Evolutionary conservation across 2,113 vertebrate genomes (phyloP).

Genomic region (Calidris pugnax): DNA sequence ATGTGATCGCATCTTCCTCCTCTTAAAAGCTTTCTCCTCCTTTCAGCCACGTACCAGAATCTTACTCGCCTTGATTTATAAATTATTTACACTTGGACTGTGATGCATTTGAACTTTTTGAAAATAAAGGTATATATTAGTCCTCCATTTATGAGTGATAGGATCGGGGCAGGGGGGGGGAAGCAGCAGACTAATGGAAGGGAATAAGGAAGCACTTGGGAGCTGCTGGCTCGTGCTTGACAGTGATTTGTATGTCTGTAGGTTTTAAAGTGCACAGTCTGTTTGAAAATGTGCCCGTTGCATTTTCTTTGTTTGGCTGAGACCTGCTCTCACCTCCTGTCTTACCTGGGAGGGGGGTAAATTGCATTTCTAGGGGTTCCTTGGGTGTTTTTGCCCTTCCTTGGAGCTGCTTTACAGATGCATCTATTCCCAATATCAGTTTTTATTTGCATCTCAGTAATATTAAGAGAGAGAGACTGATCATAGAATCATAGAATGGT

Average conservation of each 20-base stretch:
- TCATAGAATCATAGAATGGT: too few relatives aligned
- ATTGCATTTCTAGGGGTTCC: neutral
- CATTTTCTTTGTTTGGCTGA: constrained; percentile 6
- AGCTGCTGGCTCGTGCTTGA: constrained; percentile 64
- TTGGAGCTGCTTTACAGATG: neutral
- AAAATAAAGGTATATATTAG: constrained; percentile 59
- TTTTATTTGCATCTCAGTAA: neutral
- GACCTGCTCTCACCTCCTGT: neutral
- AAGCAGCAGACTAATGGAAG: constrained; percentile 67
- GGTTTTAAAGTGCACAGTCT: constrained; percentile 42
- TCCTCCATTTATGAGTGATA: constrained; percentile 54
- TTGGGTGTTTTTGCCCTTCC: neutral
- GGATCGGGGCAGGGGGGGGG: neutral
- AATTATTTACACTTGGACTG: constrained; percentile 65
- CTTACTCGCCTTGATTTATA: constrained; percentile 39
- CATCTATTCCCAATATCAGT: rapidly evolving
- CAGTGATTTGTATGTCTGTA: constrained; percentile 68
- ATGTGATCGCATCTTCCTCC: neutral
- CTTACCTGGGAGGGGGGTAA: neutral
- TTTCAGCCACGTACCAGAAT: neutral
- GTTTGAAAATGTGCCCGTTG: neutral
- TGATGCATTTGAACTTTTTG: constrained; percentile 53
- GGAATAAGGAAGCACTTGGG: constrained; percentile 53
- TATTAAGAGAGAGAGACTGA: neutral
- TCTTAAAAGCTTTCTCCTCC: constrained; percentile 23